Evolutionary conservation across 2,113 vertebrate species (phyloP).

Genomic region (Phodopus roborovskii): DNA sequence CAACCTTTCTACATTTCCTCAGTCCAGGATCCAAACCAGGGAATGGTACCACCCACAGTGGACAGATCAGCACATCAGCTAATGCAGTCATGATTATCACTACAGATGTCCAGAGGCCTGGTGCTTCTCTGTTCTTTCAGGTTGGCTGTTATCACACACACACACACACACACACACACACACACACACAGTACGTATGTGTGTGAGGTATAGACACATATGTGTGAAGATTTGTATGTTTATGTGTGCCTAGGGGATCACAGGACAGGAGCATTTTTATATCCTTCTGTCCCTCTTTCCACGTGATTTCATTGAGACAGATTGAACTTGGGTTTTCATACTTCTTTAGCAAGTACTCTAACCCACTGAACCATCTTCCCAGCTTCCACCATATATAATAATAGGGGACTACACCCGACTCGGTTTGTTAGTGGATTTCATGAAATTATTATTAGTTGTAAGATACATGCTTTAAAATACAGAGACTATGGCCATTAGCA

Average conservation of each 20-base stretch:
- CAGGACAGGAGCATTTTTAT: neutral
- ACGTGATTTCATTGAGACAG: neutral
- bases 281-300: neutral
- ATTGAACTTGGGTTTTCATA: neutral
- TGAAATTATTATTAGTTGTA: neutral
- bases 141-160: neutral
- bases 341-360: neutral
- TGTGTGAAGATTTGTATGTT: neutral
- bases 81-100: neutral
- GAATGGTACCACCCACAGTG: too few species aligned
- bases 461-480: neutral
- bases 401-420: neutral
- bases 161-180: neutral
- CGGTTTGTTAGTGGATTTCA: neutral
- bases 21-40: neutral
- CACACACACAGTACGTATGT: neutral
- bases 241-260: neutral
- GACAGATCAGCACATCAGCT: neutral
- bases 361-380: neutral
- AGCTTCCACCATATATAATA: neutral
- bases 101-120: neutral
- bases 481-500: neutral
- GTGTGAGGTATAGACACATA: neutral
- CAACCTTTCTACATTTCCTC: too few species aligned
- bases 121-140: neutral